Evolutionary conservation across 2,888 invertebrate genomes (phyloP).

Genomic region (Phortica magna): DNA sequence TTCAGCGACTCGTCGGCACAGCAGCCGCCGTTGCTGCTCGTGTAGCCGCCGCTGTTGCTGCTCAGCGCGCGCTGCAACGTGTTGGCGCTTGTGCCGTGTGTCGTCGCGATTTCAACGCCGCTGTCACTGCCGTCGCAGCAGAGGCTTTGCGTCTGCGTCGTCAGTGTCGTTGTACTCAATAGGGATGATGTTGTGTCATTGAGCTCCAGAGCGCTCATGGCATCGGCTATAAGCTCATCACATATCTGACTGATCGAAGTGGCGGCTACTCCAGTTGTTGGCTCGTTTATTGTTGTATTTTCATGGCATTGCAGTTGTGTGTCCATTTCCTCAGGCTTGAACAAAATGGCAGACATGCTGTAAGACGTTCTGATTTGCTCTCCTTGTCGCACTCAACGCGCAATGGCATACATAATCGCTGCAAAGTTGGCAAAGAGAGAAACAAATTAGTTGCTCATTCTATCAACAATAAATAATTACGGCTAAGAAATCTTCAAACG

Average conservation of each 20-base stretch:
- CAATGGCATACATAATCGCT: background rate
- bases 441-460: background rate
- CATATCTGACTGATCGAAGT: slow-evolving; percentile 25
- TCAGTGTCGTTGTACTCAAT: background rate
- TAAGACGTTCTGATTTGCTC: background rate
- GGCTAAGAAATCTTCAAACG: background rate
- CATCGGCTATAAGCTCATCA: slow-evolving; percentile 52
- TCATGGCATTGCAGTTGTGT: background rate
- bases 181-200: slow-evolving; percentile 51
- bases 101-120: slow-evolving; percentile 84
- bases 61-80: slow-evolving; percentile 80
- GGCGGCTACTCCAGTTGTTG: background rate
- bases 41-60: slow-evolving; percentile 83
- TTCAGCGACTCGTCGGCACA: slow-evolving; percentile 21
- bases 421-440: background rate
- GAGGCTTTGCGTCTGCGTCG: slow-evolving; percentile 46
- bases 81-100: slow-evolving; percentile 30
- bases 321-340: slow-evolving; percentile 20
- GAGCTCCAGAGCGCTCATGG: slow-evolving; percentile 71
- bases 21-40: slow-evolving; percentile 80
- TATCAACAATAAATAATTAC: background rate
- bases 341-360: slow-evolving; percentile 25
- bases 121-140: slow-evolving; percentile 87
- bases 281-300: slow-evolving; percentile 57
- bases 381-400: background rate